Base-by-base conservation (phyloP, 1,140 invertebrate genomes). In the Formica selysi region DNA sequence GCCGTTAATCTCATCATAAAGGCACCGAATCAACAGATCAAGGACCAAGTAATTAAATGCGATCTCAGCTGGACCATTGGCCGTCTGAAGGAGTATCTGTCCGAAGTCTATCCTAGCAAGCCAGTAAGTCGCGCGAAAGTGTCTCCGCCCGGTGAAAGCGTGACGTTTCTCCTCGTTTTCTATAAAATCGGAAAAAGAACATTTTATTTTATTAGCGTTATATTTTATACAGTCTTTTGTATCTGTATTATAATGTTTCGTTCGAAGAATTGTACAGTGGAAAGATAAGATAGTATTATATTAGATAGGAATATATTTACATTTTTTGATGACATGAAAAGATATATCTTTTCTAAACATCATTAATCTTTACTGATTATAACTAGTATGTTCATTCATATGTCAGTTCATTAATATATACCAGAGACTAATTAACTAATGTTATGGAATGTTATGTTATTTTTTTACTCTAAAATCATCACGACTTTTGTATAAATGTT, bases 21-120 rank as follows among this genome's bases (percentile, higher is more conserved):
- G 95, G 98, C 98, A 32, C 98, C 98, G 26, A 98, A 98, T 95
- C 98, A 98, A 93, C 97, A 98, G 95, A 97, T 98, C 90, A 97
- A 97, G 87, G 98, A 99, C 94, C 97, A 98, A 92, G 97, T 97
- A 81, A 96, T 99, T 68, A 96, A 97, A 87, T 98, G 98, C 93
- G 96, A 97, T 92, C 95, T 97, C 48, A 96, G 96, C 83, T 99
- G 98, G 98, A 98, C 97, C n/a, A 97, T 99, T 74, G 96, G 96
- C 84, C 96, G 97, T 92, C 95, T 99, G 36, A 99, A 99, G 95
- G 96, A 97, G 83, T 97, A 98, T 92, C 95, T 99, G 29, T 97
- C 97, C 5, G 96, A 97, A 94, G 97, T 98, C 76, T 98, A 98
- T 96, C 98, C 98, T 19, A 98, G 96, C 92, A 98, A 98, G 96